A percentile compares a stretch with the other conserved stretches of the same genome.
phyloP scores from a whole-genome alignment of 2,797 vertebrate genomes.

The Hippoglossus hippoglossus region DNA sequence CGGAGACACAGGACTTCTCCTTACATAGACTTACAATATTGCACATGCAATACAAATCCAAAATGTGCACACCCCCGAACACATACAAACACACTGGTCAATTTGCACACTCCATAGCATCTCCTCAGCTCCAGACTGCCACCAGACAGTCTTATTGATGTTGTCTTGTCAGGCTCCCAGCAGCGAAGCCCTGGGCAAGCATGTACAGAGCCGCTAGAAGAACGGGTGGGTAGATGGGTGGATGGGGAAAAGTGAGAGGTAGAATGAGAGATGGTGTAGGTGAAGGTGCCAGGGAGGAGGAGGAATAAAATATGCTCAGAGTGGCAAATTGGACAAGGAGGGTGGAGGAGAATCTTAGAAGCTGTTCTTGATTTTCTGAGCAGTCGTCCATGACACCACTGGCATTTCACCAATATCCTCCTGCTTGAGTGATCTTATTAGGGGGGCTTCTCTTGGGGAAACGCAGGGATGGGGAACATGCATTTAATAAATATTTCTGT shows the following conservation, averaged over 20 bases:
- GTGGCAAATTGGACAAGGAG: conserved; percentile 13
- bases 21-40: too few relatives aligned
- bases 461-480: conserved; percentile 5
- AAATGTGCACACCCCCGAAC: too few relatives aligned
- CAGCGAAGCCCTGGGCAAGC: not conserved
- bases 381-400: conserved; percentile 22
- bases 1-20: too few relatives aligned
- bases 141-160: conserved; percentile 48
- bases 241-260: conserved; percentile 4
- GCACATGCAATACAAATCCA: too few relatives aligned
- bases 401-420: conserved; percentile 31
- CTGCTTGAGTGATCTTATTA: conserved; percentile 11
- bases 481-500: conserved; percentile 25
- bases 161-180: conserved; percentile 9
- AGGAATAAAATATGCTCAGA: conserved; percentile 46
- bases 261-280: conserved; percentile 10
- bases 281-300: conserved; percentile 6
- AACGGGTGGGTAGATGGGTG: conserved; percentile 26
- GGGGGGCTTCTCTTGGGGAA: conserved; percentile 6
- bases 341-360: conserved; percentile 11
- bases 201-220: conserved; percentile 5
- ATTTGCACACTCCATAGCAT: conserved; percentile 57
- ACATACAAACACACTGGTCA: conserved; percentile 25
- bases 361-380: conserved; percentile 24
- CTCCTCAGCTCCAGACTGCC: conserved; percentile 5